Conservation (phyloP, 2,113 vertebrate genomes). For the Tylochromis polylepis region DNA sequence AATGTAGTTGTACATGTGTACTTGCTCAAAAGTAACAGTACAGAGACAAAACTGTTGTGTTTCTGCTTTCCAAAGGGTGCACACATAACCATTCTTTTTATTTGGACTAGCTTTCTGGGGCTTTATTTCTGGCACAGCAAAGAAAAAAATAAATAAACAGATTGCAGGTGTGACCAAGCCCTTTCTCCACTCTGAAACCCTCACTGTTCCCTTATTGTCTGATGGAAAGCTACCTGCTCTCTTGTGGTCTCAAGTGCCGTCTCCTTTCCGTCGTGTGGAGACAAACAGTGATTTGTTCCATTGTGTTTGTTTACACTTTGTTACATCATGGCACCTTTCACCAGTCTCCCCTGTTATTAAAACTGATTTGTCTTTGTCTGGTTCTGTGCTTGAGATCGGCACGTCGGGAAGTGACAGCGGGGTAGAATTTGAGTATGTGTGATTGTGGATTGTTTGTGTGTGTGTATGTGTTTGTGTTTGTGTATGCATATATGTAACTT, state of each 20-base stretch:
- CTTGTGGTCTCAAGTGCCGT: constrained; percentile 3
- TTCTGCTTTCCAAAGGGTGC: background rate
- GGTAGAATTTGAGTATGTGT: background rate
- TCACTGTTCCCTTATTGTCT: background rate
- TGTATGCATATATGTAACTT: background rate
- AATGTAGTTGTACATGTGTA: background rate
- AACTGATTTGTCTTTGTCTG: constrained; percentile 25
- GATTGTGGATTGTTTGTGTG: background rate
- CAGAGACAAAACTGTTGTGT: background rate
- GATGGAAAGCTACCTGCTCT: constrained; percentile 20
- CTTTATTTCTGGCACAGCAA: background rate
- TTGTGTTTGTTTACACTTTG: constrained; percentile 40
- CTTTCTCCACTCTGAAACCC: background rate
- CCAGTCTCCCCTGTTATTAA: constrained; percentile 1
- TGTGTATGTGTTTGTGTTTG: background rate
- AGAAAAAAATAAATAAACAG: background rate
- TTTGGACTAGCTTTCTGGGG: background rate
- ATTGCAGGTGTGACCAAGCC: background rate
- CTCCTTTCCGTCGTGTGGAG: background rate
- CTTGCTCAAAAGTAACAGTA: background rate
- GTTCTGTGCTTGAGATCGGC: background rate
- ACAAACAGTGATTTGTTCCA: constrained; percentile 45
- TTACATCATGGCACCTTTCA: constrained; percentile 47
- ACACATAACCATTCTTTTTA: background rate
- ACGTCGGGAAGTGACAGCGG: background rate